A percentile compares a stretch with the other conserved stretches of the same genome.
These are phyloP conservation scores for Deilephila elpenor DNA, from an alignment of 2,888 invertebrate genomes.

Conservation along the genomic window DNA sequence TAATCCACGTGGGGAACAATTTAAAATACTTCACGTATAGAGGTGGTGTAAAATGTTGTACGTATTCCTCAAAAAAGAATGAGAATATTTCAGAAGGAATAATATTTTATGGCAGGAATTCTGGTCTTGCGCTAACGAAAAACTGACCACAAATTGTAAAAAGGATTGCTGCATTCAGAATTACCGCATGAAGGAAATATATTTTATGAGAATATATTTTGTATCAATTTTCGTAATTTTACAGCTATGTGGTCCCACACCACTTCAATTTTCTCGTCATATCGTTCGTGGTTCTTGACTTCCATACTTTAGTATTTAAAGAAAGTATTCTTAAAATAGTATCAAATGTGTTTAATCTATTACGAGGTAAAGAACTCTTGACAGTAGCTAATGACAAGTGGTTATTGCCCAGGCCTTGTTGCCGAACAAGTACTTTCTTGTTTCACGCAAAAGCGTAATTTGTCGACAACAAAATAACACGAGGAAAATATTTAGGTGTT, in stretches of 20 bases:
- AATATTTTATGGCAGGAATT: neutral
- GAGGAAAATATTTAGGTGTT: constrained; percentile 9
- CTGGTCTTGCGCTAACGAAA: neutral
- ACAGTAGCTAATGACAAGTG: neutral
- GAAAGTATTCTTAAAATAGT: no score
- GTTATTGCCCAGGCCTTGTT: constrained; percentile 14
- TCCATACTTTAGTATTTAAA: no score
- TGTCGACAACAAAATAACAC: neutral
- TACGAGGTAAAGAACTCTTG: neutral
- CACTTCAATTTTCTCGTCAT: no score
- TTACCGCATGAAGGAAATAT: no score
- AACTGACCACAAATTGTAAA: neutral
- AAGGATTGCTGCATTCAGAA: no score
- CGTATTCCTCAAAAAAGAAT: neutral
- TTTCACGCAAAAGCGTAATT: constrained; percentile 30
- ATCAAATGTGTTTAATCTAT: neutral
- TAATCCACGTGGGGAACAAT: constrained; percentile 9
- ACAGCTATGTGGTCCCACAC: no score
- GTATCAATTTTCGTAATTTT: no score
- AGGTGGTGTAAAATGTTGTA: neutral
- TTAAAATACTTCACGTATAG: neutral
- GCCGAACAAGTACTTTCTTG: constrained; percentile 30
- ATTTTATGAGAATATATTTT: no score
- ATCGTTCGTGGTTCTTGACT: no score
- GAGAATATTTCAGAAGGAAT: neutral